Evolutionary conservation across 2,113 vertebrate genomes (phyloP), one percentile per base, ranked within the genome.

Genomic region (Hydrochoerus hydrochaeris): DNA sequence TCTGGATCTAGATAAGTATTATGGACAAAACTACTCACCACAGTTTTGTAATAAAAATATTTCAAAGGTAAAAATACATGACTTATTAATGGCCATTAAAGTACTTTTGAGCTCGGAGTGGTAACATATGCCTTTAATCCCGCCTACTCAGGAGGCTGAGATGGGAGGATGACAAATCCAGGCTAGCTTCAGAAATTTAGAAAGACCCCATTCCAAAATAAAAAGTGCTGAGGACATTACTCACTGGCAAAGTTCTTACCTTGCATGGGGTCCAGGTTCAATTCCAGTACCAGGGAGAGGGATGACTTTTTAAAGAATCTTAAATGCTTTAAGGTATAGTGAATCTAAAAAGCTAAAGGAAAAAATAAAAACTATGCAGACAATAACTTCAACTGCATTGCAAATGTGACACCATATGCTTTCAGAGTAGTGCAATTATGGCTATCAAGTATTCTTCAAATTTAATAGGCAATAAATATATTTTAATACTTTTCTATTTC

Each of bases 61-160:
- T 90, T 91, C 35, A 69, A 80, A 84, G 20, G 28, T 94, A 81
- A 88, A 54, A 91, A 87, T 83, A 82, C 54, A 58, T 88, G 32
- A 30, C 13, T 90, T 63, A 78, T 71, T 73, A 93, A 16, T 69
- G 73, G 32, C 35, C 22, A 85, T 87, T 52, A 91, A 88, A 93
- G 84, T 54, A 30, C 75, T 78, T 49, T 49, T 44, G 41, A 75
- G 71, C 38, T 75, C 10, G 24, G 22, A 28, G 13, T n/a, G 67
- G 14, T 69, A 35, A 69, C 38, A n/a, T 6, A 67, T n/a, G 16
- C 67, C 35, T 69, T 16, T 67, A 67, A 35, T 67, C 32, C 30
- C 32, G 35, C 13, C 32, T 67, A 67, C 5, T 67, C 65, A 69
- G 17, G 67, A 69, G 67, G 17, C 35, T n/a, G 67, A 69, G 35